A percentile compares a stretch with the other conserved stretches of the same genome.
These are phyloP conservation scores for Hippolais icterina DNA, from an alignment of 2,113 vertebrate species.

Conservation along the genomic window DNA sequence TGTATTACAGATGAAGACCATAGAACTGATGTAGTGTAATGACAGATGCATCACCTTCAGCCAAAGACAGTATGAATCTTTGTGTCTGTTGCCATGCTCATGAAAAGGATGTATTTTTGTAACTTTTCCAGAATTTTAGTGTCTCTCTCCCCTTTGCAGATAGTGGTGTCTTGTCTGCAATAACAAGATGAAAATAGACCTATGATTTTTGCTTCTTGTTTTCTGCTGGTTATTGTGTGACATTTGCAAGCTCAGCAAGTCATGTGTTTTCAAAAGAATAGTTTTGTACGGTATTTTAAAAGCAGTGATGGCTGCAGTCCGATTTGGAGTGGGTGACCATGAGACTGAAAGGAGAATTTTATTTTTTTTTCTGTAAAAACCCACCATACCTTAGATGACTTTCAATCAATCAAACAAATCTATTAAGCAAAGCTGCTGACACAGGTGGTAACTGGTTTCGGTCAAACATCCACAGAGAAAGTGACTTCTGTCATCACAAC, in stretches of 20 bases:
- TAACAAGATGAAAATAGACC: not conserved
- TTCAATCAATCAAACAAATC: not conserved
- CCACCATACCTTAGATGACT: not conserved
- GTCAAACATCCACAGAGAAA: not conserved
- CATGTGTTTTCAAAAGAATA: not conserved
- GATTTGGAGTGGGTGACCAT: not conserved
- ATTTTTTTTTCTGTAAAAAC: not conserved
- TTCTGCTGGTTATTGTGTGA: not conserved
- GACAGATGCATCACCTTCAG: not conserved
- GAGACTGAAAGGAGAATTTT: not conserved
- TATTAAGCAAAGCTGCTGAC: constrained; percentile 10
- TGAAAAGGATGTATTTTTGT: not conserved
- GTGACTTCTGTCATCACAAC: not conserved
- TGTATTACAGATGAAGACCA: not conserved
- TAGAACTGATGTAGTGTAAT: not conserved
- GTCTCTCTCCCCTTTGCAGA: not conserved
- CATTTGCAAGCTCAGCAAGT: not conserved
- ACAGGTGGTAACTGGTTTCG: constrained; percentile 14
- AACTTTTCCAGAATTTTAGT: not conserved
- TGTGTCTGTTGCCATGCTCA: not conserved
- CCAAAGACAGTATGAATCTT: not conserved
- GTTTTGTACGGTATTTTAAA: not conserved
- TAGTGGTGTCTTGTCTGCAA: not conserved
- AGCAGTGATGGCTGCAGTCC: not conserved
- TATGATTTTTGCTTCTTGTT: not conserved